These are phyloP conservation scores for Phocides pigmalion DNA, from an alignment of 1,140 invertebrate species.

Conservation along the genomic window DNA sequence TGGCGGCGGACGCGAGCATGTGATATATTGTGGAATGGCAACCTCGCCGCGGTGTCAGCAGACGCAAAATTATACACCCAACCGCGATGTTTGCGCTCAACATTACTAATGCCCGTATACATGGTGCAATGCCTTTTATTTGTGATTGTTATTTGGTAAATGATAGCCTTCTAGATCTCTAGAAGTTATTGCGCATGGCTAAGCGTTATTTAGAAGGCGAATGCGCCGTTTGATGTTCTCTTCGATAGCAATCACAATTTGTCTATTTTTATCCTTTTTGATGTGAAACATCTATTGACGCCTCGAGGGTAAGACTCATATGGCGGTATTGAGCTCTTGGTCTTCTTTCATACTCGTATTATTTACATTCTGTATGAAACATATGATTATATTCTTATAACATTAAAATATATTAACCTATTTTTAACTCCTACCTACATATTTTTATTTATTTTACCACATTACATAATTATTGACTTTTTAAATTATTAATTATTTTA, in stretches of 20 bases:
- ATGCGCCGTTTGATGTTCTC: conserved; percentile 59
- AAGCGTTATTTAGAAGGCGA: conserved; percentile 59
- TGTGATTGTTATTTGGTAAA: conserved; percentile 78
- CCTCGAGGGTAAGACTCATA: too few relatives aligned
- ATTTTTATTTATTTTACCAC: too few relatives aligned
- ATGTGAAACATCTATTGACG: too few relatives aligned
- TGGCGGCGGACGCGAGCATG: conserved; percentile 60
- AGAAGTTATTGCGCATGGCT: conserved; percentile 64
- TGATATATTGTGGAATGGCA: conserved; percentile 79
- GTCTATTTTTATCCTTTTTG: conserved; percentile 58
- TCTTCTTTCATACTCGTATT: too few relatives aligned
- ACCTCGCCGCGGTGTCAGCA: conserved; percentile 68
- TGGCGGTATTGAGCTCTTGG: too few relatives aligned
- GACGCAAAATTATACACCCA: conserved; percentile 75
- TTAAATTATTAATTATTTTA: too few relatives aligned
- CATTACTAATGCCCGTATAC: conserved; percentile 61
- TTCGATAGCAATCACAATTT: conserved; percentile 72
- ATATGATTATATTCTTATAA: too few relatives aligned
- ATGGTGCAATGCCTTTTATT: conserved; percentile 61
- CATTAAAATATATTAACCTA: too few relatives aligned
- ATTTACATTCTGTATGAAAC: too few relatives aligned
- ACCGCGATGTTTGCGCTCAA: conserved; percentile 61
- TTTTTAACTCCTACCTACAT: too few relatives aligned
- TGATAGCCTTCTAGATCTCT: conserved; percentile 65
- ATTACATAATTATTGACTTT: too few relatives aligned